A percentile compares a stretch with the other conserved stretches of the same genome.
phyloP scores from a whole-genome alignment of 2,797 vertebrate species.

The Hafferia zeledoni region DNA sequence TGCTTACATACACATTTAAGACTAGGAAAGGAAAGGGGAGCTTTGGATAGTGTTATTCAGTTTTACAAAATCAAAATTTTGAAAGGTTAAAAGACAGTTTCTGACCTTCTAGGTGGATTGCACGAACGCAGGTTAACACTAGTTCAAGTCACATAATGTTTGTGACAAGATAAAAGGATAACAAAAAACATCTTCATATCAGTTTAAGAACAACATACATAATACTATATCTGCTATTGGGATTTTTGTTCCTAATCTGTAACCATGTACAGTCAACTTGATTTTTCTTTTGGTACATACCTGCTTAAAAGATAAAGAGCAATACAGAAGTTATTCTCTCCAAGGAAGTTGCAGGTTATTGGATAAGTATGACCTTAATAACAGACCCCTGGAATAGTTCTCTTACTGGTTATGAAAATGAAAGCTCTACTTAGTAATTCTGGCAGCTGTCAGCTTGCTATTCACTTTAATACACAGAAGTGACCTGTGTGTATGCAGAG shows the following conservation, averaged over 20 bases:
- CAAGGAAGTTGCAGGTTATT: slow-evolving; percentile 34
- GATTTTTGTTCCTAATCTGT: not conserved
- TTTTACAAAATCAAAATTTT: not conserved
- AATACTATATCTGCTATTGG: not conserved
- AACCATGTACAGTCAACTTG: not conserved
- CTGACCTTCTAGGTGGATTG: not conserved
- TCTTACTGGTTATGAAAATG: slow-evolving; percentile 38
- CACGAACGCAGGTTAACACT: not conserved
- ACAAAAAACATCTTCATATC: not conserved
- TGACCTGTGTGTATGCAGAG: not conserved
- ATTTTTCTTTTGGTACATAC: not conserved
- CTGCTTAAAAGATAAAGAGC: slow-evolving; percentile 25
- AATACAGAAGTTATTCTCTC: not conserved
- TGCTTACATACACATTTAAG: not conserved
- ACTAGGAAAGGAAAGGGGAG: not conserved
- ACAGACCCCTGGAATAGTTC: slow-evolving; percentile 24
- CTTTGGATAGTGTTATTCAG: not conserved
- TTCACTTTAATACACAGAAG: slow-evolving; percentile 14
- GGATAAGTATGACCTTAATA: slow-evolving; percentile 54
- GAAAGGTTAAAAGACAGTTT: not conserved
- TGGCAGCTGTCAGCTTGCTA: slow-evolving; percentile 52
- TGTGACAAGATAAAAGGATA: not conserved
- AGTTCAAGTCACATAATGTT: not conserved
- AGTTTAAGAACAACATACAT: not conserved
- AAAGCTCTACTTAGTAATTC: slow-evolving; percentile 52